phyloP scores from a whole-genome alignment of 2,888 invertebrate species.

The Alcis repandata region DNA sequence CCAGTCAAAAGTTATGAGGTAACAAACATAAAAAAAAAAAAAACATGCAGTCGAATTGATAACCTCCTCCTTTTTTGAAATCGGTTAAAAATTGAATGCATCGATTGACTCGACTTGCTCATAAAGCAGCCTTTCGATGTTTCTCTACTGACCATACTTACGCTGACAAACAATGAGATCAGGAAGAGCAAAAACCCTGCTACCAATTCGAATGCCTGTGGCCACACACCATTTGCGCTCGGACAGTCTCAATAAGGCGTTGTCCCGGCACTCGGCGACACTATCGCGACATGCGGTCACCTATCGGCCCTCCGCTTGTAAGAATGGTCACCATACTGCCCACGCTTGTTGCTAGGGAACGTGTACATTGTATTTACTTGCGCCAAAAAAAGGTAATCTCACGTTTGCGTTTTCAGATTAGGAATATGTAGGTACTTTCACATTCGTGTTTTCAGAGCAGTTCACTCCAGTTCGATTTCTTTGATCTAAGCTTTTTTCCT shows the following conservation, averaged over 20 bases:
- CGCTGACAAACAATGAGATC: constrained; percentile 19
- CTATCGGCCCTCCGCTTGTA: constrained; percentile 26
- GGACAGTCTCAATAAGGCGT: constrained; percentile 70
- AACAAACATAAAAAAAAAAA: too few relatives aligned
- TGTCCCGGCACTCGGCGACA: constrained; percentile 66
- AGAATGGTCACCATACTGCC: constrained; percentile 57
- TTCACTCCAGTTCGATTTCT: too few relatives aligned
- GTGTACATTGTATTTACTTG: constrained; percentile 49
- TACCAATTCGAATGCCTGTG: constrained; percentile 38
- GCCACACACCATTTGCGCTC: constrained; percentile 54
- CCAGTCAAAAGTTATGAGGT: too few relatives aligned
- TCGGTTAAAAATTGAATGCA: too few relatives aligned
- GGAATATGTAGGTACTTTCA: too few relatives aligned
- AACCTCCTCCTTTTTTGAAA: too few relatives aligned
- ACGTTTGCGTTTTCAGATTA: background rate
- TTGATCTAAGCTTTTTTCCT: too few relatives aligned
- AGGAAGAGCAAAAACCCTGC: constrained; percentile 18
- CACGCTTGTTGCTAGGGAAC: constrained; percentile 55
- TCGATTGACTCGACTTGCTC: too few relatives aligned
- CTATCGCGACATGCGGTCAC: constrained; percentile 69
- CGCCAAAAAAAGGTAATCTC: background rate
- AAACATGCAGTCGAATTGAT: too few relatives aligned
- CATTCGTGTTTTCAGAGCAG: too few relatives aligned
- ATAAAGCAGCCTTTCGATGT: background rate
- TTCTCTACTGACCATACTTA: background rate